A percentile compares a stretch with the other conserved stretches of the same genome.
These are phyloP conservation scores for Timema podura DNA, from an alignment of 2,888 invertebrate species.

Conservation along the genomic window DNA sequence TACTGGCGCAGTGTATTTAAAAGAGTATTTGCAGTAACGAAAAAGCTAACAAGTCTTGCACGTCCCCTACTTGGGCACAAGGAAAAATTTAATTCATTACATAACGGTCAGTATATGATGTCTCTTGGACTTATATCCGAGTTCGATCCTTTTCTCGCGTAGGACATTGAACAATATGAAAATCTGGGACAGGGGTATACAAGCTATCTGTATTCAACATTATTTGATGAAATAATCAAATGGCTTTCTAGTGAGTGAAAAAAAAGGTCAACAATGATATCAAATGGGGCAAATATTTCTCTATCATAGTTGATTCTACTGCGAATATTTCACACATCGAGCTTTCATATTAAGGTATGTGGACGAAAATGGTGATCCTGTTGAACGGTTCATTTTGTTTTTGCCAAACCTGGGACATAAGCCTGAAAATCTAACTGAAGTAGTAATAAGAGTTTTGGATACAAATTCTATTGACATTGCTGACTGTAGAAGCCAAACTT, in stretches of 20 bases:
- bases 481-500: conserved; percentile 1
- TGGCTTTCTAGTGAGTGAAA: background rate
- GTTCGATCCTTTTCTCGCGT: conserved; percentile 3
- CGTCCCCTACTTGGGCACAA: too few species aligned
- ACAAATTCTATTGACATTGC: background rate
- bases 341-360: background rate
- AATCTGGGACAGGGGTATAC: background rate
- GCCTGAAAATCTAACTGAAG: conserved; percentile 2
- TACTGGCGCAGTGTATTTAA: too few species aligned
- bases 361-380: background rate
- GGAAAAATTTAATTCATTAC: too few species aligned
- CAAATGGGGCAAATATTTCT: background rate
- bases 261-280: background rate
- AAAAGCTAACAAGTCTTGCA: too few species aligned
- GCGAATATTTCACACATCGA: background rate
- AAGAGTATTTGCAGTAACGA: too few species aligned
- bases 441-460: background rate
- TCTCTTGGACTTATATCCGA: background rate
- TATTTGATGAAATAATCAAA: conserved; percentile 2
- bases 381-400: background rate
- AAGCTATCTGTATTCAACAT: background rate
- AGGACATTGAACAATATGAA: background rate
- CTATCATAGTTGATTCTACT: conserved; percentile 5
- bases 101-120: too few species aligned
- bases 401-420: background rate